A percentile compares a stretch with the other conserved stretches of the same genome.
Conservation (phyloP, 2,797 vertebrate genomes). For the Acipenser ruthenus region DNA sequence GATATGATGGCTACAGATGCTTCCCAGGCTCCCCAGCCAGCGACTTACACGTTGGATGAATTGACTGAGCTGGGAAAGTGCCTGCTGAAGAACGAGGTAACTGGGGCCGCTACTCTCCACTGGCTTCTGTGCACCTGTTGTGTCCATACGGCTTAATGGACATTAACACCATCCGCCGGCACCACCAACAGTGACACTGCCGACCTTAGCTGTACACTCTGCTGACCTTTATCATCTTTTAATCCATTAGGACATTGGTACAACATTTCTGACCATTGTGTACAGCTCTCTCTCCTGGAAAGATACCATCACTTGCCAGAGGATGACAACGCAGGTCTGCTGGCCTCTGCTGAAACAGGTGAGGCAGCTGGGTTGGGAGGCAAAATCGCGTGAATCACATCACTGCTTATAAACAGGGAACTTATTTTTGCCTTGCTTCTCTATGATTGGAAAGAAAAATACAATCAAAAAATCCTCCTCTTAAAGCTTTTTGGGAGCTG, state of each 20-base stretch:
- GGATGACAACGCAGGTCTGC: conserved; percentile 80
- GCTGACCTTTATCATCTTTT: too few species aligned
- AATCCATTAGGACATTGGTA: conserved; percentile 71
- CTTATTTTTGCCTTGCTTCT: too few species aligned
- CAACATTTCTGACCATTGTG: conserved; percentile 74
- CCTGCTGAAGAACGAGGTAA: conserved; percentile 83
- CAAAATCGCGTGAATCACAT: too few species aligned
- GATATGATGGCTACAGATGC: conserved; percentile 81
- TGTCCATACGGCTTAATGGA: too few species aligned
- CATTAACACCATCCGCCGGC: too few species aligned
- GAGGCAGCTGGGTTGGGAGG: conserved; percentile 8
- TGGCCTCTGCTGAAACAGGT: conserved; percentile 92
- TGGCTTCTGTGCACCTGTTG: too few species aligned
- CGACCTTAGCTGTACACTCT: too few species aligned
- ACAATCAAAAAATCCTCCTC: too few species aligned
- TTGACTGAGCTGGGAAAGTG: conserved; percentile 88
- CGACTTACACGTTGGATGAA: conserved; percentile 54
- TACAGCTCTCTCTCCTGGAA: conserved; percentile 89
- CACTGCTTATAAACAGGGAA: too few species aligned
- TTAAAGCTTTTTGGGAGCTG: too few species aligned
- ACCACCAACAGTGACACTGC: too few species aligned
- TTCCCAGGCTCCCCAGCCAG: conserved; percentile 30
- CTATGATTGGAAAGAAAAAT: too few species aligned
- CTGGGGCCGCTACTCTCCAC: conserved; percentile 4
- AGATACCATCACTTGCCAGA: conserved; percentile 84